A percentile compares a stretch with the other conserved stretches of the same genome.
Conservation (phyloP, 35 echinoderm and acorn worm species). For the Nesometra sesokonis region DNA sequence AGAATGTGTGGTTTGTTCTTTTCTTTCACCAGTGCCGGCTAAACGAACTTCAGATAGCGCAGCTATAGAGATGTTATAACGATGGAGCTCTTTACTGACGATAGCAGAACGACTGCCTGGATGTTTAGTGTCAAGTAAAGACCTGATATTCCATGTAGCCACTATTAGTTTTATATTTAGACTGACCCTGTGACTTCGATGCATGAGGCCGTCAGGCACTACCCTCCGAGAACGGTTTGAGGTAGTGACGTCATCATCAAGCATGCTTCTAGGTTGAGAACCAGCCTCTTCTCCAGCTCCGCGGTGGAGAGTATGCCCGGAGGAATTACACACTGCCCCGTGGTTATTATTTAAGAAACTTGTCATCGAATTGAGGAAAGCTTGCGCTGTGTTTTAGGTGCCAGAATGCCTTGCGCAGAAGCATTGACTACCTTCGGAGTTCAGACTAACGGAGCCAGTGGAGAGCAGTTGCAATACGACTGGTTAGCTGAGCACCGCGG, state of each 20-base stretch:
- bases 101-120: slow-evolving; percentile 7
- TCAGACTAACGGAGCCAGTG: too few relatives aligned
- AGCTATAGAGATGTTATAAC: not conserved
- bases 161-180: slow-evolving; percentile 1
- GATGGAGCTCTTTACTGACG: slow-evolving; percentile 1
- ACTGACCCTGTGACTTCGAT: too few relatives aligned
- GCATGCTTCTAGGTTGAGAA: slow-evolving; percentile 11
- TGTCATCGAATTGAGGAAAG: too few relatives aligned
- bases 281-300: not conserved
- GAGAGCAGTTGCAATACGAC: too few relatives aligned
- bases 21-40: slow-evolving; percentile 7
- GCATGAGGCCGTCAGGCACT: slow-evolving; percentile 8
- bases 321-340: too few relatives aligned
- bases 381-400: too few relatives aligned
- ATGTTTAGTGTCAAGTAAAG: not conserved
- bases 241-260: slow-evolving; percentile 10
- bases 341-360: too few relatives aligned
- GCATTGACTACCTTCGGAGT: too few relatives aligned
- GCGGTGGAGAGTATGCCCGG: too few relatives aligned
- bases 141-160: not conserved
- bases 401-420: too few relatives aligned
- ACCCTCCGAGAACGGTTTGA: not conserved
- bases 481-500: too few relatives aligned
- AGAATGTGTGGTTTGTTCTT: slow-evolving; percentile 6
- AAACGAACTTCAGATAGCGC: slow-evolving; percentile 19